Conservation (phyloP, 2,113 vertebrate species). For the Pterocles orientalis region DNA sequence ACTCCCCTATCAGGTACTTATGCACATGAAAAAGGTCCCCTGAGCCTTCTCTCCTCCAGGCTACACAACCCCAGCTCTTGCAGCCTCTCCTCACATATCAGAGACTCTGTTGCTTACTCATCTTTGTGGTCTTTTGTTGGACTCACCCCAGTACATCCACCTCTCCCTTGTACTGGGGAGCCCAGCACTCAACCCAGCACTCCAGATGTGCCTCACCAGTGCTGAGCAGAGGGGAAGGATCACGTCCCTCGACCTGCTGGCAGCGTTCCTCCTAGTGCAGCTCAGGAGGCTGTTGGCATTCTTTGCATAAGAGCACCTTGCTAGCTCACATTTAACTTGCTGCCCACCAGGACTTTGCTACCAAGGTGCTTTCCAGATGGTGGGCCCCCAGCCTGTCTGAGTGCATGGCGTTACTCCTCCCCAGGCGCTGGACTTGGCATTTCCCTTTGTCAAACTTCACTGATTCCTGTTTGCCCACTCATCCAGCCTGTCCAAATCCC, state of each 20-base stretch:
- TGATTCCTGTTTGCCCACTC: too few species aligned
- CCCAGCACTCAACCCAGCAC: too few species aligned
- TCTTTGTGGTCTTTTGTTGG: too few species aligned
- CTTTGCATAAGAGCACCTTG: background rate
- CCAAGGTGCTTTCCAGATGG: background rate
- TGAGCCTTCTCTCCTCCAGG: background rate
- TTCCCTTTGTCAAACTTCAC: background rate
- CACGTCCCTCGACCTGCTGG: background rate
- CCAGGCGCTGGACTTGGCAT: background rate
- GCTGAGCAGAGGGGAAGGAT: background rate
- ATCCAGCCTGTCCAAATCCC: too few species aligned
- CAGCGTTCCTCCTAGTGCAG: background rate
- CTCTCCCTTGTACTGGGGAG: too few species aligned
- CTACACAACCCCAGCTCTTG: too few species aligned
- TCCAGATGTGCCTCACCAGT: too few species aligned
- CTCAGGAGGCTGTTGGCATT: background rate
- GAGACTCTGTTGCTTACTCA: too few species aligned
- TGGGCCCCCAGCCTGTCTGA: background rate
- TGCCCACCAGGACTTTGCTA: background rate
- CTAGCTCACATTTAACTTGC: background rate
- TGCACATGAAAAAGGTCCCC: background rate
- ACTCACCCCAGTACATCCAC: too few species aligned
- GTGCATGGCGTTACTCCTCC: background rate
- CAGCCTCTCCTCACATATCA: too few species aligned
- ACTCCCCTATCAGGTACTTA: background rate